Evolutionary conservation across 2,113 vertebrate genomes (phyloP), one percentile per base, ranked within the genome.

Genomic region (Phalacrocorax carbo): DNA sequence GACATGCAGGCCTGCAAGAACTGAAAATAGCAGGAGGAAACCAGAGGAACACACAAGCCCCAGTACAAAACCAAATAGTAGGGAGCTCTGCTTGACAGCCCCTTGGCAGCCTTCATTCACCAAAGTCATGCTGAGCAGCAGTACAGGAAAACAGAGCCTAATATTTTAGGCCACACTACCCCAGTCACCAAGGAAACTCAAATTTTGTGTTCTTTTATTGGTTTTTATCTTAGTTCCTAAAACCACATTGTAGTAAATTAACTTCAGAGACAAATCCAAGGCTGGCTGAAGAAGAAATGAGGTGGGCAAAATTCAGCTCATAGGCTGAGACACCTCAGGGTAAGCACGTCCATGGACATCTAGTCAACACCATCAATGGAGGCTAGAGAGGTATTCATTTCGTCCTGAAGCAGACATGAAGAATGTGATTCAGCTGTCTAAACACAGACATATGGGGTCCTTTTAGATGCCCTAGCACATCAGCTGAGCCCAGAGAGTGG

Each of bases 81-180:
- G 40, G 60, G 65, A 91, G 18, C 57, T 71, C 77, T 91, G 57
- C 30, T 82, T 94, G 77, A 88, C 61, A 88, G 44, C 14, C 70
- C 89, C 58, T 78, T 93, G 88, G 61, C 86, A 93, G 34, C 13
- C 11, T 64, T 71, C n/a, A 92, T 86, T 88, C 44, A 94, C 52
- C 77, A 81, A 78, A 93, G 52, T 69, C 83, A 76, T 15, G 83
- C 83, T 89, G 83, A 96, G 92, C n/a, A 82, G 85, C 70, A 86
- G 48, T 44, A 55, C 34, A 76, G 49, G 40, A 71, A 93, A 93
- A 75, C 51, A 86, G 61, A 96, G 5, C 20, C 38, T 83, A 71
- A 25, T 52, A 32, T 61, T 89, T 95, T 82, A 76, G 58, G 40
- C 25, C 44, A 13, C 71, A 25, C 71, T 87, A 26, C 17, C 62